phyloP scores from a whole-genome alignment of 2,797 vertebrate species.

The Lagocephalus sceleratus region DNA sequence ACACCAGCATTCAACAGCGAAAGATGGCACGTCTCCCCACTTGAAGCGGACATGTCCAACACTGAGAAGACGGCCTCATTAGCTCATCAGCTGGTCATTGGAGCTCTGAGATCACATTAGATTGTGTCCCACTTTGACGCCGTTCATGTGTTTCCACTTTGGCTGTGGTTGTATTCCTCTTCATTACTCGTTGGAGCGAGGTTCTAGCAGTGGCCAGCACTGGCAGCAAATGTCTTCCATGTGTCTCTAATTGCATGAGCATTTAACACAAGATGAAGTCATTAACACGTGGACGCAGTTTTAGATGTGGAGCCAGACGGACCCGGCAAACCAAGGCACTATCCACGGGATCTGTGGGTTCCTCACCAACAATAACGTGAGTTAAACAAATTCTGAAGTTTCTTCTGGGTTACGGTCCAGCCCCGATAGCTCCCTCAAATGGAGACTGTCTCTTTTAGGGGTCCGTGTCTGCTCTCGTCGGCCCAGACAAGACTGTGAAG shows the following conservation, averaged over 20 bases:
- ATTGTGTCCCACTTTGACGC: slow-evolving; percentile 40
- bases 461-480: too few relatives aligned
- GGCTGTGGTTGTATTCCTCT: slow-evolving; percentile 69
- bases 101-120: slow-evolving; percentile 27
- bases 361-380: not conserved
- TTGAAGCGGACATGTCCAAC: slow-evolving; percentile 3
- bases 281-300: slow-evolving; percentile 65
- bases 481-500: too few relatives aligned
- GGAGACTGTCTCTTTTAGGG: too few relatives aligned
- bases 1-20: too few relatives aligned
- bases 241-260: slow-evolving; percentile 68
- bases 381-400: not conserved
- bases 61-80: slow-evolving; percentile 14
- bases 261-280: slow-evolving; percentile 69
- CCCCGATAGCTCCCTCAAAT: too few relatives aligned
- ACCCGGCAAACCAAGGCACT: slow-evolving; percentile 23
- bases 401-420: not conserved
- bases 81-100: slow-evolving; percentile 20
- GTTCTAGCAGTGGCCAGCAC: slow-evolving; percentile 60
- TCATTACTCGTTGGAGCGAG: slow-evolving; percentile 70
- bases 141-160: slow-evolving; percentile 76
- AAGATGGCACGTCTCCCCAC: too few relatives aligned
- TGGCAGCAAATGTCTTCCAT: slow-evolving; percentile 71
- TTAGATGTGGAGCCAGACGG: slow-evolving; percentile 65
- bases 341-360: not conserved